Base-by-base conservation (phyloP, 2,113 vertebrate genomes). In the Cavia aperea region DNA sequence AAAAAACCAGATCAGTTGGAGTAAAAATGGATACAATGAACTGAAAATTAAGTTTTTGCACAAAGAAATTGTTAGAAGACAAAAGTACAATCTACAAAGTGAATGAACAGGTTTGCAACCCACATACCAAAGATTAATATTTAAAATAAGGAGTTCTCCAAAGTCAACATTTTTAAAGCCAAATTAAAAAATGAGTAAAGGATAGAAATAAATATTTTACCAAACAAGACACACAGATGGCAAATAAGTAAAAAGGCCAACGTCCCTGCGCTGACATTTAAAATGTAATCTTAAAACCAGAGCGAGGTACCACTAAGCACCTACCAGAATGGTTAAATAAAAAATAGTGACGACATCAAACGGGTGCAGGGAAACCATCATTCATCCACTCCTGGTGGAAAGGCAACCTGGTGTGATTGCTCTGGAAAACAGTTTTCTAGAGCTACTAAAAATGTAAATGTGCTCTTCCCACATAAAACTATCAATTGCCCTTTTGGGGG, bases 1-100 rank as follows among this genome's bases (percentile, higher is more conserved):
- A 15, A 75, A 90, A 93, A 95, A 12, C 49, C 81, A 93, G 26
- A 86, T 66, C 10, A 62, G 26, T 29, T 62, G 79, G 86, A 85
- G 11, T 43, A 93, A 90, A 93, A 86, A n/a, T 33, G 18, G 9
- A 75, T 49, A 93, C 43, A 54, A 9, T 75, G 29, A 81, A 60
- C 19, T 84, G 29, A 86, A 81, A 90, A 77, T 77, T 90, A 90
- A 51, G 49, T 31, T 75, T 87, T 39, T 93, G 3, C 5, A 68
- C 23, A n/a, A 16, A 81, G 26, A 92, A 94, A 85, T 29, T 46
- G 39, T 15, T n/a, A 77, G 39, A 86, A 23, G 51, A 68, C 86
- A 7, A 77, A 90, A 93, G 51, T 54, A 90, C 75, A 72, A 81
- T 75, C 33, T 66, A 65, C 12, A 81, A 23, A 49, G 5, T 39